phyloP scores from a whole-genome alignment of 2,888 invertebrate species.

The Epirrhoe tristata region DNA sequence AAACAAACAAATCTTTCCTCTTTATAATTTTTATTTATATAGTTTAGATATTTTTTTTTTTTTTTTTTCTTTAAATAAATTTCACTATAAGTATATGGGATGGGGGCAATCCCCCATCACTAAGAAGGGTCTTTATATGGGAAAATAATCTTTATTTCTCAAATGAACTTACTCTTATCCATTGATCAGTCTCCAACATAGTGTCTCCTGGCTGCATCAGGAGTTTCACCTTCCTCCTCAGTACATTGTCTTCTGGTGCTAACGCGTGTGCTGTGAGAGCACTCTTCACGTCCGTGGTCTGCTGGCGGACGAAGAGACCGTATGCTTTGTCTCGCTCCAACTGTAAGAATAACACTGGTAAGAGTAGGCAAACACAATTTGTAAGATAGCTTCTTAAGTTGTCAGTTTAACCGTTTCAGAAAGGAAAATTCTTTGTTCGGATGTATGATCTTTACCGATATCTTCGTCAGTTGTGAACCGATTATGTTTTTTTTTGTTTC shows the following conservation, averaged over 20 bases:
- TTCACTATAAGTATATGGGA: too few relatives aligned
- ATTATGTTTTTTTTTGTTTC: too few relatives aligned
- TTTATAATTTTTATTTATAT: too few relatives aligned
- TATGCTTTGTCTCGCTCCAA: constrained; percentile 78
- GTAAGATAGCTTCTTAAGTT: not conserved
- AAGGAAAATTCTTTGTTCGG: too few relatives aligned
- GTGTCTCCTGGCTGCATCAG: constrained; percentile 82
- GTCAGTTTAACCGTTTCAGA: not conserved
- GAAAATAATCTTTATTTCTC: too few relatives aligned
- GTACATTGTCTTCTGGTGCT: constrained; percentile 64
- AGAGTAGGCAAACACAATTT: not conserved
- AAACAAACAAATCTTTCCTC: too few relatives aligned
- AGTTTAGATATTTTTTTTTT: too few relatives aligned
- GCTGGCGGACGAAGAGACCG: constrained; percentile 74
- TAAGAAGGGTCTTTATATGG: too few relatives aligned
- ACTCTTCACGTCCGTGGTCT: constrained; percentile 70
- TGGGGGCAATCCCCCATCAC: too few relatives aligned
- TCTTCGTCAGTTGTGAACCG: too few relatives aligned
- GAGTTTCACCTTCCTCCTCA: constrained; percentile 78
- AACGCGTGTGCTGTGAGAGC: constrained; percentile 64
- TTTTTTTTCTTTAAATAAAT: too few relatives aligned
- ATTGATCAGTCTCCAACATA: constrained; percentile 78
- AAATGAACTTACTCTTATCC: constrained; percentile 68
- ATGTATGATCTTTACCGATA: too few relatives aligned
- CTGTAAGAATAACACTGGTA: constrained; percentile 48